Conservation (phyloP, 2,113 vertebrate genomes). For the Protobothrops mucrosquamatus region DNA sequence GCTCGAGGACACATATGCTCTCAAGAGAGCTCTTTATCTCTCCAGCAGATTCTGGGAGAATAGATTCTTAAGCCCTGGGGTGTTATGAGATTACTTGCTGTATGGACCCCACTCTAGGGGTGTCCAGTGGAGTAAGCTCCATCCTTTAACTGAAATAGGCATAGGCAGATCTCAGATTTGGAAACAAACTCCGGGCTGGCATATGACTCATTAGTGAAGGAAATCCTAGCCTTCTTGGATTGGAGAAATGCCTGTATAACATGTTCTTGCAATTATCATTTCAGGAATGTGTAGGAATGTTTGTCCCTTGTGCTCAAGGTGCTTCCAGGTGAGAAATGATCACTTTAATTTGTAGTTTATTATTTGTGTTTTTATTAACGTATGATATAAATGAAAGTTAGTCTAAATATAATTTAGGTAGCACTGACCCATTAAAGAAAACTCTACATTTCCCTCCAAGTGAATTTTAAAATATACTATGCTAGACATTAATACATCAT, state of each 20-base stretch:
- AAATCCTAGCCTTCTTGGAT: not conserved
- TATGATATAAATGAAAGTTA: not conserved
- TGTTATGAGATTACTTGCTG: not conserved
- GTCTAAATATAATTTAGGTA: not conserved
- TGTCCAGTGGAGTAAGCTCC: not conserved
- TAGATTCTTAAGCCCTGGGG: not conserved
- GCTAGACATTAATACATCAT: too few species aligned
- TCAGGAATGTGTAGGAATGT: not conserved
- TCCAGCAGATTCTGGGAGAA: not conserved
- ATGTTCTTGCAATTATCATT: not conserved
- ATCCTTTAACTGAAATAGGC: not conserved
- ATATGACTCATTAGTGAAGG: not conserved
- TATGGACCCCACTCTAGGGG: not conserved
- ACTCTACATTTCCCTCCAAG: not conserved
- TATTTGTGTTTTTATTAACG: not conserved
- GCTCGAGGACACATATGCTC: not conserved
- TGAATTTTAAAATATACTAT: too few species aligned
- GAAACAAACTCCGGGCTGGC: not conserved
- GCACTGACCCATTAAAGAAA: not conserved
- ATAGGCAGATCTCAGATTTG: not conserved
- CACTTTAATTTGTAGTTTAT: not conserved
- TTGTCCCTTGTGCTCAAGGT: not conserved
- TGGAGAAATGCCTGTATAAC: not conserved
- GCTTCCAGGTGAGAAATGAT: not conserved
- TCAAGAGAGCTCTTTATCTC: not conserved